These are phyloP conservation scores for Sitta carolinensis DNA, from an alignment of 2,797 vertebrate species.

Conservation along the genomic window DNA sequence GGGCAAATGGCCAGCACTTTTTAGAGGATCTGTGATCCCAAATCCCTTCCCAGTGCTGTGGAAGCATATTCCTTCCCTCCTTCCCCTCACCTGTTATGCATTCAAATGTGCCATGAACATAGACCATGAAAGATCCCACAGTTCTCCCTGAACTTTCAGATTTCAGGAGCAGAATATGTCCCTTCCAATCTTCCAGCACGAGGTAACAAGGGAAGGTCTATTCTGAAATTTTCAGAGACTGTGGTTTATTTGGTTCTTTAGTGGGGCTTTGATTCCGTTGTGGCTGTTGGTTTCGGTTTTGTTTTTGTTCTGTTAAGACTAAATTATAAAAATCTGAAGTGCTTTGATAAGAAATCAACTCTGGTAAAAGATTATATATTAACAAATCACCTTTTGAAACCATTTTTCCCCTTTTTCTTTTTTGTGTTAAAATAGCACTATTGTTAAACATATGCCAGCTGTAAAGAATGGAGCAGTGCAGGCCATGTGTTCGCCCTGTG, in stretches of 20 bases:
- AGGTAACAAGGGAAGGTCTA: background rate
- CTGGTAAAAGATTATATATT: background rate
- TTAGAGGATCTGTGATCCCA: background rate
- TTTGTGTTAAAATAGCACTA: background rate
- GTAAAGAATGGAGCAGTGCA: background rate
- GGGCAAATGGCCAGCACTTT: background rate
- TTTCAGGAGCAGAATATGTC: background rate
- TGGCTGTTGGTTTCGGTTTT: background rate
- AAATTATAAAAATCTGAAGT: background rate
- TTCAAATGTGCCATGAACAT: accelerated
- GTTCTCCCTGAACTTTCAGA: background rate
- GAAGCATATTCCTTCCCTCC: background rate
- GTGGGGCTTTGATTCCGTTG: background rate
- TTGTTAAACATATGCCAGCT: accelerated
- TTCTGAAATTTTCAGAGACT: background rate
- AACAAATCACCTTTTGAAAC: background rate
- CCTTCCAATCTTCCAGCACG: accelerated
- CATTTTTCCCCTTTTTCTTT: background rate
- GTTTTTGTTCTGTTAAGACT: background rate
- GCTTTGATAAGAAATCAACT: background rate
- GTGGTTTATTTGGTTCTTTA: background rate
- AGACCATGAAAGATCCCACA: background rate
- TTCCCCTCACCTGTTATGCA: accelerated
- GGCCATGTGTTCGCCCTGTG: background rate
- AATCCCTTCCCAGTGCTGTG: background rate